phyloP scores from a whole-genome alignment of 2,113 vertebrate genomes.

The Cynocephalus volans region DNA sequence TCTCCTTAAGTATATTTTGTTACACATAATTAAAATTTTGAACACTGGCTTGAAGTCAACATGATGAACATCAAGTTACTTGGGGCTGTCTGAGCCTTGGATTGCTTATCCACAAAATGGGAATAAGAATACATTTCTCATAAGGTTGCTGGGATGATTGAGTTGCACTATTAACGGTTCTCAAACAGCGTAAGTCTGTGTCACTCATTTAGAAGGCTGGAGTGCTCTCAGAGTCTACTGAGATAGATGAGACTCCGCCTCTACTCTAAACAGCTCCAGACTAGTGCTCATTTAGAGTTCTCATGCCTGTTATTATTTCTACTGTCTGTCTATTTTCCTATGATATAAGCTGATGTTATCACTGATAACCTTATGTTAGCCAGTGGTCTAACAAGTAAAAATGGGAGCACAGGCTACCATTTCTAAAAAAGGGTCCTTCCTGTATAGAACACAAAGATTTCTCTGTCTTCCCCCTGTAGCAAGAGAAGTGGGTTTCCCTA shows the following conservation, averaged over 20 bases:
- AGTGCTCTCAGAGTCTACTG: background rate
- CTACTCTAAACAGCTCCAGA: background rate
- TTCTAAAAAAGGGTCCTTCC: background rate
- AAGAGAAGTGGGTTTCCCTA: background rate
- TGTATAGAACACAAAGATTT: background rate
- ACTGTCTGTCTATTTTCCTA: background rate
- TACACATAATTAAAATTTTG: constrained; percentile 27
- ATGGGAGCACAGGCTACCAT: background rate
- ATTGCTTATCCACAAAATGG: constrained; percentile 14
- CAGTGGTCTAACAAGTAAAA: background rate
- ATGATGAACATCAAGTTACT: constrained; percentile 4
- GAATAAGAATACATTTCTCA: background rate
- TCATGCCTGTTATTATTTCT: background rate
- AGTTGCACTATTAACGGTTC: background rate
- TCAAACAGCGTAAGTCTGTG: background rate
- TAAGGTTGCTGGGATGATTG: background rate
- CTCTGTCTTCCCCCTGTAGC: background rate
- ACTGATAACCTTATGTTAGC: background rate
- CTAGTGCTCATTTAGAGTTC: background rate
- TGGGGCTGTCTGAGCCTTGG: background rate
- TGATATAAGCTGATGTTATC: background rate
- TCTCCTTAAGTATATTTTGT: background rate
- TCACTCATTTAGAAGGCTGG: background rate
- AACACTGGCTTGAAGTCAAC: constrained; percentile 4
- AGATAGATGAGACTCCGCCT: background rate